A percentile compares a stretch with the other conserved stretches of the same genome.
phyloP scores from a whole-genome alignment of 1,140 invertebrate genomes.

The Zophobas atratus region DNA sequence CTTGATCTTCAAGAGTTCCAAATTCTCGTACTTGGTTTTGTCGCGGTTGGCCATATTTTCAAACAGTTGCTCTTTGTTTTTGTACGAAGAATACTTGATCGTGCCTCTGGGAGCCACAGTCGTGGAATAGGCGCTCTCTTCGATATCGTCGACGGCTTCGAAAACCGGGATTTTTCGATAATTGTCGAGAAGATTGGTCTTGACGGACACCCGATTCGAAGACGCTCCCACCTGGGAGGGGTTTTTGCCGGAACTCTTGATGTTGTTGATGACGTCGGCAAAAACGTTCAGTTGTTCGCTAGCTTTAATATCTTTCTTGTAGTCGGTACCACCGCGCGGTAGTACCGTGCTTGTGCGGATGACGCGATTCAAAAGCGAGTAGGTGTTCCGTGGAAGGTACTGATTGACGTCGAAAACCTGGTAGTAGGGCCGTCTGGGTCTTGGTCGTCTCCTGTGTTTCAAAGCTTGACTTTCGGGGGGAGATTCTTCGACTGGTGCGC shows the following conservation, averaged over 20 bases:
- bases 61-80: neutral
- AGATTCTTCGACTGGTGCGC: constrained; percentile 36
- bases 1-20: constrained; percentile 33
- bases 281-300: constrained; percentile 66
- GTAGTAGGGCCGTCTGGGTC: constrained; percentile 18
- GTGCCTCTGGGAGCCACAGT: constrained; percentile 13
- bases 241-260: constrained; percentile 56
- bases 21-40: neutral
- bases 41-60: neutral
- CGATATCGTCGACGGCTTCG: neutral
- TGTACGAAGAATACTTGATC: constrained; percentile 13
- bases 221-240: constrained; percentile 18
- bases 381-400: constrained; percentile 53
- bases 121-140: constrained; percentile 28
- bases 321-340: constrained; percentile 55
- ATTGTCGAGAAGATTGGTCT: constrained; percentile 42
- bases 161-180: neutral
- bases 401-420: constrained; percentile 58
- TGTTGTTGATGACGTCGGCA: constrained; percentile 66
- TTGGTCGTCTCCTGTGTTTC: constrained; percentile 22
- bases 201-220: constrained; percentile 44
- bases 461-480: constrained; percentile 15
- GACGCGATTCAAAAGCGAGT: constrained; percentile 47
- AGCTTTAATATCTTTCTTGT: constrained; percentile 66
- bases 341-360: constrained; percentile 52